Evolutionary conservation across 2,113 vertebrate genomes (phyloP), one percentile per base, ranked within the genome.

Genomic region (Anser cygnoides): DNA sequence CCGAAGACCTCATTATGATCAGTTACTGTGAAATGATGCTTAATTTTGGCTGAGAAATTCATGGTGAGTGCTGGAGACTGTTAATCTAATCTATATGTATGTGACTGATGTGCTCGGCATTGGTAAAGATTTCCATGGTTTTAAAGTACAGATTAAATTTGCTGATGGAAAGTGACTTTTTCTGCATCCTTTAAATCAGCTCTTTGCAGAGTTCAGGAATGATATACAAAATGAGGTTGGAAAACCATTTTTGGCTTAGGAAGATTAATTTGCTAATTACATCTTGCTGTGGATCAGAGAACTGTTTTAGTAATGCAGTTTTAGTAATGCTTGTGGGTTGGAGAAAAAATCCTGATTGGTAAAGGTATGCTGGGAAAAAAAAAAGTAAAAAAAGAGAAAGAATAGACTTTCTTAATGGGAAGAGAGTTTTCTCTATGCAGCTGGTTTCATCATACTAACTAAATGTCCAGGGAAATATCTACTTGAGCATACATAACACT

Each of bases 191-290:
- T 92, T 70, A 58, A 75, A 66, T 67, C 31, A 73, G 8, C 25
- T 83, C 20, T 83, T 83, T 44, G 33, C 14, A 88, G 72, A 88
- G 65, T 46, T 88, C 88, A 75, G 66, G 29, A 67, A 83, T 43
- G 85, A 43, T 88, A 28, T 15, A 39, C n/a, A 31, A 85, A 92
- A 83, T 55, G 26, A 86, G 22, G 68, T 67, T 74, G 65, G 59
- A 62, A 81, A 83, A 90, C 43, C 25, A 63, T 11, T 57, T 96
- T 81, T 78, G 76, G n/a, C 86, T 93, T 90, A 81, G 68, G 57
- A 72, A 89, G 63, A 87, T 71, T 39, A 52, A 72, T 87, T 81
- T 89, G 35, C 65, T 81, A 81, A 84, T 68, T 73, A 67, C 43
- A 59, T 39, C 57, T 92, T 81, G 65, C 70, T 65, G 76, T 68